Percentiles rank a stretch among this genome's conserved stretches.
Conservation (phyloP, 2,113 vertebrate genomes). For the Gavia stellata region DNA sequence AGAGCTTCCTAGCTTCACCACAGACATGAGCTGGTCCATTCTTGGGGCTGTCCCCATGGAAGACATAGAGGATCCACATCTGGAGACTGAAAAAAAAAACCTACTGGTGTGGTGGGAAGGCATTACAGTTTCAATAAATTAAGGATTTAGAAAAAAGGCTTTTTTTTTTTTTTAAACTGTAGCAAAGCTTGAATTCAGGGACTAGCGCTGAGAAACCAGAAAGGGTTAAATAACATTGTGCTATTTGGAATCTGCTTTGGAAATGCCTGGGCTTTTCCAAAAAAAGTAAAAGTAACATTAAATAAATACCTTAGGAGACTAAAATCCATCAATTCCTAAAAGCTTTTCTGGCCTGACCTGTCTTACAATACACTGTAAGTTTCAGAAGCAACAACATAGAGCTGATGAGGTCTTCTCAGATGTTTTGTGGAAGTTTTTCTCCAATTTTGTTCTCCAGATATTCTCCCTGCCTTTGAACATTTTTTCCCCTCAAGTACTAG, state of each 20-base stretch:
- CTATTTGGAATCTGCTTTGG: neutral
- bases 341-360: neutral
- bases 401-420: neutral
- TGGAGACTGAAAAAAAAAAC: neutral
- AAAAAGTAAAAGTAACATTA: neutral
- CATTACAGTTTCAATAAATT: neutral
- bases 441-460: neutral
- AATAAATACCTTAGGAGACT: neutral
- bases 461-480: neutral
- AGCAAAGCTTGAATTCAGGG: neutral
- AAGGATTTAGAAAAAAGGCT: neutral
- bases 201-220: neutral
- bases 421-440: neutral
- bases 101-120: neutral
- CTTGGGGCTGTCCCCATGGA: neutral
- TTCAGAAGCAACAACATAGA: neutral
- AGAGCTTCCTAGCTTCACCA: neutral
- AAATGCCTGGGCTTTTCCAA: neutral
- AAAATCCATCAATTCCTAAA: neutral
- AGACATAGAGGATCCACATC: neutral
- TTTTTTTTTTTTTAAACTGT: neutral
- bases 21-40: neutral
- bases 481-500: neutral
- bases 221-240: neutral
- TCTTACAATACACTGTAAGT: neutral